A percentile compares a stretch with the other conserved stretches of the same genome.
Conservation (phyloP, 2,113 vertebrate genomes). For the Oriolus oriolus region DNA sequence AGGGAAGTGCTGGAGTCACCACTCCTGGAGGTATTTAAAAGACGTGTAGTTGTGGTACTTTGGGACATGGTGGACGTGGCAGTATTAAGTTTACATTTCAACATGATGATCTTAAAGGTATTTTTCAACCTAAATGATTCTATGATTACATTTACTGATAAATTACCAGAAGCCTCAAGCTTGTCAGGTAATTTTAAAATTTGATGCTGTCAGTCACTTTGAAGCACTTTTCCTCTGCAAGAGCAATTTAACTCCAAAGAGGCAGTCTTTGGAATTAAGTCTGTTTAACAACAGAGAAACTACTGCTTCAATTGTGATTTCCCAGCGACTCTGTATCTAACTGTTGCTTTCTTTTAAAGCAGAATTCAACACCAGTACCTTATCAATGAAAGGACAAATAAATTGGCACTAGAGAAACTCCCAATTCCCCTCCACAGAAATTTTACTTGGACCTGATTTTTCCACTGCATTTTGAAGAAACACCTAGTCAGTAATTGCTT, state of each 20-base stretch:
- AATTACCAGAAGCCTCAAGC: not conserved
- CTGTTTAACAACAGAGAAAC: not conserved
- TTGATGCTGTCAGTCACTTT: not conserved
- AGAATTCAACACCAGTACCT: not conserved
- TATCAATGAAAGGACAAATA: not conserved
- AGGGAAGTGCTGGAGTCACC: not conserved
- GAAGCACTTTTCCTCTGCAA: conserved; percentile 7
- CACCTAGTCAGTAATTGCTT: not conserved
- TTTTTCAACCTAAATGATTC: not conserved
- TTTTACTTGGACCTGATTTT: not conserved
- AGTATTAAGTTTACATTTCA: not conserved
- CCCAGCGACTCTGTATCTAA: not conserved
- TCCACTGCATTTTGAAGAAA: not conserved
- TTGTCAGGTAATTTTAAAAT: conserved; percentile 12
- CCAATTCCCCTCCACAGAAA: not conserved
- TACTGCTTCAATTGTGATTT: not conserved
- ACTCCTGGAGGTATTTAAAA: not conserved
- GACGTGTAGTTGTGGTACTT: not conserved
- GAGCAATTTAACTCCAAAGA: not conserved
- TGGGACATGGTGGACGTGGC: not conserved
- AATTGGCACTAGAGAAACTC: not conserved
- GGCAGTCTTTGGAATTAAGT: not conserved
- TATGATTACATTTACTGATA: not conserved
- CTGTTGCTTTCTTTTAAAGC: not conserved
- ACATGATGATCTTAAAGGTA: not conserved